A percentile compares a stretch with the other conserved stretches of the same genome.
Evolutionary conservation across 2,888 invertebrate species (phyloP).

Genomic region (Drosophila fungiperda): DNA sequence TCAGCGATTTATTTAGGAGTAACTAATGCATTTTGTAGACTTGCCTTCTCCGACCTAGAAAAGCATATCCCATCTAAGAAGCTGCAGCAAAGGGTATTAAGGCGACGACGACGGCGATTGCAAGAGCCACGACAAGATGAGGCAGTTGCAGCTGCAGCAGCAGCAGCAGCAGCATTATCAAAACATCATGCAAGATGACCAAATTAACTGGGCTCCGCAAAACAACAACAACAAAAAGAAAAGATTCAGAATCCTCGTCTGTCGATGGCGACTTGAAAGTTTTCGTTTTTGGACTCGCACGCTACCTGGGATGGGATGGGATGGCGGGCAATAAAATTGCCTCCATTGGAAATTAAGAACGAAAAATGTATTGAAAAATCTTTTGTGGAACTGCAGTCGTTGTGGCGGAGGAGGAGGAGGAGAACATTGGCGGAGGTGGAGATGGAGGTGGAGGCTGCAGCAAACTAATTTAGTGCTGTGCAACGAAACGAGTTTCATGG

Average conservation of each 20-base stretch:
- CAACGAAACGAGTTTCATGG: slow-evolving; percentile 73
- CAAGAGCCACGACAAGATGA: slow-evolving; percentile 34
- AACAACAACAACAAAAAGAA: slow-evolving; percentile 14
- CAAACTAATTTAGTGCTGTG: slow-evolving; percentile 75
- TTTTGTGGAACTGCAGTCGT: slow-evolving; percentile 42
- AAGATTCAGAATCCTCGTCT: slow-evolving; percentile 23
- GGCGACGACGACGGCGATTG: slow-evolving; percentile 25
- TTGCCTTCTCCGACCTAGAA: too few relatives aligned
- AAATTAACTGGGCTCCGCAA: slow-evolving; percentile 71
- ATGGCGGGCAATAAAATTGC: slow-evolving; percentile 72
- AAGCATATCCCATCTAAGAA: not conserved
- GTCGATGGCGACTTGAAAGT: slow-evolving; percentile 45
- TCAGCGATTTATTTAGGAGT: not conserved
- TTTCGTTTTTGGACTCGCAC: slow-evolving; percentile 40
- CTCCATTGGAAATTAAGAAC: slow-evolving; percentile 80
- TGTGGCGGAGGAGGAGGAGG: slow-evolving; percentile 5
- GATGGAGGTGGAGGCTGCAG: slow-evolving; percentile 48
- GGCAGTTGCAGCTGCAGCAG: slow-evolving; percentile 25
- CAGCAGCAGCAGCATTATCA: slow-evolving; percentile 72
- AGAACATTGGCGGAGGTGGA: slow-evolving; percentile 6
- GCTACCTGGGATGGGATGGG: slow-evolving; percentile 69
- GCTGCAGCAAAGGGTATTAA: slow-evolving; percentile 26
- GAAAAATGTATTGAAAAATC: slow-evolving; percentile 73
- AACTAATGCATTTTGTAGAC: not conserved
- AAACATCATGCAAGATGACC: slow-evolving; percentile 83